Percentiles rank a stretch among this genome's conserved stretches.
phyloP scores from a whole-genome alignment of 2,113 vertebrate species.

The Poeciliopsis turrubarensis region DNA sequence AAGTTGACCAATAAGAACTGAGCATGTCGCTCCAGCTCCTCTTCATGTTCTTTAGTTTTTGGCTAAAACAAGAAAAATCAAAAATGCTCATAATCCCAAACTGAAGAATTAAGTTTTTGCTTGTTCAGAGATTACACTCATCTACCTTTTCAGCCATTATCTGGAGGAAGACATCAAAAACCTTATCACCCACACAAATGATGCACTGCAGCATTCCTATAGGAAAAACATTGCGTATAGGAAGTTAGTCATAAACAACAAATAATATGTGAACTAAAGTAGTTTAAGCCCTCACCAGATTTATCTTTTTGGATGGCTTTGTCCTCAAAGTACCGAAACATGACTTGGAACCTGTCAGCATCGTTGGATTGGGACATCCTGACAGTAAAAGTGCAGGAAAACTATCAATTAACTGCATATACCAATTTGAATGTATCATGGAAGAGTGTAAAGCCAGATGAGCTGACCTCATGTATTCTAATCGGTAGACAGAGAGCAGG shows the following conservation, averaged over 20 bases:
- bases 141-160: slow-evolving; percentile 97
- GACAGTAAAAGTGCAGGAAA: neutral
- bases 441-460: neutral
- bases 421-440: neutral
- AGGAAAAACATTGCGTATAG: neutral
- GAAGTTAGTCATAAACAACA: neutral
- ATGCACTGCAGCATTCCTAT: slow-evolving; percentile 99
- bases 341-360: slow-evolving; percentile 94
- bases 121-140: neutral
- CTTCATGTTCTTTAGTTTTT: slow-evolving; percentile 95
- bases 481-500: slow-evolving; percentile 93
- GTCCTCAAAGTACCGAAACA: slow-evolving; percentile 98
- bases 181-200: slow-evolving; percentile 94
- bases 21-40: slow-evolving; percentile 93
- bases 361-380: slow-evolving; percentile 93
- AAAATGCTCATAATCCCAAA: neutral
- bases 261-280: neutral
- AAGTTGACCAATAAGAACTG: slow-evolving; percentile 96
- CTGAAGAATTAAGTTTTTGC: neutral
- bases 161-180: slow-evolving; percentile 95
- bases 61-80: slow-evolving; percentile 76
- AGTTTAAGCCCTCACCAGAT: slow-evolving; percentile 82
- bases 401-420: neutral
- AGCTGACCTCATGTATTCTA: slow-evolving; percentile 94
- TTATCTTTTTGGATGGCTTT: slow-evolving; percentile 99